Conservation (phyloP, 1,140 invertebrate species). For the Megathymus violae region DNA sequence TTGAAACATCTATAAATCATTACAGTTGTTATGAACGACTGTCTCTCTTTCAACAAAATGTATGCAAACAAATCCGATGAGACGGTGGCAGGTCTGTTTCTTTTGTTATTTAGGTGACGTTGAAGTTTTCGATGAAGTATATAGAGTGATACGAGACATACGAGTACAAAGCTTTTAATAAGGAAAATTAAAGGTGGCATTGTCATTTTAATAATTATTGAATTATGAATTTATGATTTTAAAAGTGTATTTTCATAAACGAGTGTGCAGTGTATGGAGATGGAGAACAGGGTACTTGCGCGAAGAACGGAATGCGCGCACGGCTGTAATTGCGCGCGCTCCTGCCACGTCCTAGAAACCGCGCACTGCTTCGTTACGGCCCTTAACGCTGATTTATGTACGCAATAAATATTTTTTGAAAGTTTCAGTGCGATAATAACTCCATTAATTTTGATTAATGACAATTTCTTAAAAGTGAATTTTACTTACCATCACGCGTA, state of each 20-base stretch:
- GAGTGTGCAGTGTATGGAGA: no score
- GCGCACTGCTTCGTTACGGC: conserved; percentile 70
- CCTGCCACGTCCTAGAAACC: conserved; percentile 73
- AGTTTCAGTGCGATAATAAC: conserved; percentile 81
- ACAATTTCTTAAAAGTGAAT: conserved; percentile 81
- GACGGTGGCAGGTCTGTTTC: conserved; percentile 1
- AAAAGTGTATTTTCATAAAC: no score
- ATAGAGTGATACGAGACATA: no score
- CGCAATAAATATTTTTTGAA: conserved; percentile 82
- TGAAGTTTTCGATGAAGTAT: no score
- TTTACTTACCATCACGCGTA: conserved; percentile 57
- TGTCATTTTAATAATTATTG: no score
- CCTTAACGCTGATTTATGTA: conserved; percentile 79
- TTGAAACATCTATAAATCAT: conserved; percentile 75
- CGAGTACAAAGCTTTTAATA: no score
- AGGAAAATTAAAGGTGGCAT: not conserved
- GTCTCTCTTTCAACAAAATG: conserved; percentile 63
- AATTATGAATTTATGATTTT: no score
- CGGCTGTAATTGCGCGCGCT: conserved; percentile 51
- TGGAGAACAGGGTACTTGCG: not conserved
- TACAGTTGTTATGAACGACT: conserved; percentile 62
- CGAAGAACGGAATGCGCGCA: conserved; percentile 15
- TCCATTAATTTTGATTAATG: conserved; percentile 84
- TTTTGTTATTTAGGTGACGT: no score
- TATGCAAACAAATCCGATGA: conserved; percentile 48